Evolutionary conservation across 2,797 vertebrate genomes (phyloP), one percentile per base, ranked within the genome.

Genomic region (Fratercula arctica): DNA sequence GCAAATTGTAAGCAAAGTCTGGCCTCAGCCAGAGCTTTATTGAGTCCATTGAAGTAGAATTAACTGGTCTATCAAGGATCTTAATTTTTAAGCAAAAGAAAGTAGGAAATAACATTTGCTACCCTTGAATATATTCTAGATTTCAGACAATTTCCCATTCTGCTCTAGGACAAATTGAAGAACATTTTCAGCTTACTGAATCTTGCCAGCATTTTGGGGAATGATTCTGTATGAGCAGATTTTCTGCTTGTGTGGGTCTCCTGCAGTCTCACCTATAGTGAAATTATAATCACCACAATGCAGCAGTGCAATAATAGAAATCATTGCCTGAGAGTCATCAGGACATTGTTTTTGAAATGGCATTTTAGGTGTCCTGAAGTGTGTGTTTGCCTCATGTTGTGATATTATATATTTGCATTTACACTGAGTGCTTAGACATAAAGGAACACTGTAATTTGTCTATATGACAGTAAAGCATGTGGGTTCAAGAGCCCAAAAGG

Each of bases 351-450:
- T 59, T 73, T 74, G 29, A 83, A 70, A 84, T 54, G 35, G 33
- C 53, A 56, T 82, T 82, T 76, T 80, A 93, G 83, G 37, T 84
- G 78, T 89, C 59, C 73, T 86, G 76, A 88, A 93, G 68, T 87
- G 41, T 88, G 46, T 3, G 86, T 82, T 76, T 85, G 59, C 33
- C 63, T 91, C 78, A 69, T 93, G 54, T 89, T 87, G 81, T 82
- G 89, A 73, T 87, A 79, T 37, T 84, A 59, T 51, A 61, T 69
- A 90, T 89, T 81, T 92, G n/a, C 53, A 87, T 83, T 85, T 95
- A 60, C 33, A 16, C 35, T 35, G 35, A 87, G 15, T 41, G 48
- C 26, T 95, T 88, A 59, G 23, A 70, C 23, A 68, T 54, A 56
- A 89, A 82, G 28, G 35, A 83, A 17, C n/a, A 76, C 79, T 85